phyloP scores from a whole-genome alignment of 2,888 invertebrate species.

The Atrina japonica region DNA sequence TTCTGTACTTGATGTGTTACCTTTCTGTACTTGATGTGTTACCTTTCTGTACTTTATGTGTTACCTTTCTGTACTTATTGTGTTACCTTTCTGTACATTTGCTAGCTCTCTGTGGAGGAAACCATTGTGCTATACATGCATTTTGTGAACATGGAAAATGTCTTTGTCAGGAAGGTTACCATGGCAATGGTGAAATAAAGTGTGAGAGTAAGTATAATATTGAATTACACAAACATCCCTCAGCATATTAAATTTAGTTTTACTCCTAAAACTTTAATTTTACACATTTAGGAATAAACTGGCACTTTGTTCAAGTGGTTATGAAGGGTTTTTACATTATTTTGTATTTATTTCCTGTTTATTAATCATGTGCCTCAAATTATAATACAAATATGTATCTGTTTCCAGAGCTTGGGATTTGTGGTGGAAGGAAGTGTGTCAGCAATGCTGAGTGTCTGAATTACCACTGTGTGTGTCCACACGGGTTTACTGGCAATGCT shows the following conservation, averaged over 20 bases:
- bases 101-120: slow-evolving; percentile 8
- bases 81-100: too few relatives aligned
- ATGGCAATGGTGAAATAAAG: slow-evolving; percentile 10
- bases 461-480: slow-evolving; percentile 23
- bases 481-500: slow-evolving; percentile 16
- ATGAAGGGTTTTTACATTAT: neutral
- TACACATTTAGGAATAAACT: too few relatives aligned
- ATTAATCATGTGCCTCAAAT: too few relatives aligned
- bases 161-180: slow-evolving; percentile 14
- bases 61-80: too few relatives aligned
- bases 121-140: neutral
- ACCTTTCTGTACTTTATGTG: too few relatives aligned
- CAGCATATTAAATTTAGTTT: too few relatives aligned
- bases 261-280: too few relatives aligned
- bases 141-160: slow-evolving; percentile 8
- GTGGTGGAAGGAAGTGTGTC: slow-evolving; percentile 14
- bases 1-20: too few relatives aligned
- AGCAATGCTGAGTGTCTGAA: slow-evolving; percentile 14
- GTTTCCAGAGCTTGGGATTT: neutral
- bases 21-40: too few relatives aligned
- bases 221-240: too few relatives aligned
- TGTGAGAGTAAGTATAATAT: slow-evolving; percentile 16
- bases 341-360: too few relatives aligned
- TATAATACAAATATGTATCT: neutral
- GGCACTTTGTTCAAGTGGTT: too few relatives aligned